Evolutionary conservation across 2,113 vertebrate species (phyloP).

Genomic region (Sclerurus mexicanus): DNA sequence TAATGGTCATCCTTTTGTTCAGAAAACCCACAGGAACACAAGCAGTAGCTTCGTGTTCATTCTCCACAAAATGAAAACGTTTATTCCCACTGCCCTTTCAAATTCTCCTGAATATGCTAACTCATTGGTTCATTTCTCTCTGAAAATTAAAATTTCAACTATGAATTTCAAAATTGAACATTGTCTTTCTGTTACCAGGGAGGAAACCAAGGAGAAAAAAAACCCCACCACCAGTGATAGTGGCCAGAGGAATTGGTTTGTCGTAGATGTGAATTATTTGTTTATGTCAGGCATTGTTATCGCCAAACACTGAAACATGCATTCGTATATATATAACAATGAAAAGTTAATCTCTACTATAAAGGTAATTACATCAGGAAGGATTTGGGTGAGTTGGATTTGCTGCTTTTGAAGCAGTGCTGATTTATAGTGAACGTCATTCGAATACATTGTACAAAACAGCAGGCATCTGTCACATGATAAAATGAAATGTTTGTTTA

Average conservation of each 20-base stretch:
- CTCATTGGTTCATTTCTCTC: not conserved
- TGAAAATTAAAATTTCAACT: not conserved
- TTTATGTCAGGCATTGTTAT: not conserved
- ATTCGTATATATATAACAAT: not conserved
- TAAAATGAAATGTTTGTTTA: conserved; percentile 55
- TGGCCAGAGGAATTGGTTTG: not conserved
- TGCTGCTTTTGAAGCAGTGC: conserved; percentile 29
- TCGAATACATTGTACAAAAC: not conserved
- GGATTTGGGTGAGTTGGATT: not conserved
- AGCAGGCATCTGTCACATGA: conserved; percentile 47
- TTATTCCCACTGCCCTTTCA: not conserved
- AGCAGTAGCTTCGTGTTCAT: not conserved
- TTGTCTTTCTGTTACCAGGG: not conserved
- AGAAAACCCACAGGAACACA: not conserved
- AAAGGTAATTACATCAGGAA: conserved; percentile 38
- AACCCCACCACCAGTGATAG: not conserved
- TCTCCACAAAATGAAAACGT: not conserved
- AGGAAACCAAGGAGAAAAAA: not conserved
- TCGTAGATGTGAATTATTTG: not conserved
- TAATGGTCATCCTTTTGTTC: not conserved
- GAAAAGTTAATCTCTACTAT: not conserved
- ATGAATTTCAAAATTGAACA: not conserved
- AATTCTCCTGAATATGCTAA: not conserved
- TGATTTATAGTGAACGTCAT: not conserved
- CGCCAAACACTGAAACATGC: not conserved